Percentiles rank a stretch among this genome's conserved stretches.
Evolutionary conservation across 2,113 vertebrate genomes (phyloP).

Genomic region (Heptranchias perlo): DNA sequence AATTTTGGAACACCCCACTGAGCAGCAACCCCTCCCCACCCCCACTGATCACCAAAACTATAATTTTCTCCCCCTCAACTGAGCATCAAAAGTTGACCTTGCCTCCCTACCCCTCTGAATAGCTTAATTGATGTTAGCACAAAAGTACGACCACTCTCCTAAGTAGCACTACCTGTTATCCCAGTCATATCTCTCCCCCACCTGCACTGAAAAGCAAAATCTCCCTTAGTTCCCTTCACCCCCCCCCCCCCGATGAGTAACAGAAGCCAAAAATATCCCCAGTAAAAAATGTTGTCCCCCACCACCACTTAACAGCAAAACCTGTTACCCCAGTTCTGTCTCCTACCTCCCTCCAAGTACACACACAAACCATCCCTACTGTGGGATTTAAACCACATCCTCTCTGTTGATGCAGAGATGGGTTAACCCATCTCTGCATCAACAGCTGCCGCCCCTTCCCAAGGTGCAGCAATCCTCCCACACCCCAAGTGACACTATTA

Average conservation of each 20-base stretch:
- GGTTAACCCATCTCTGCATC: background rate
- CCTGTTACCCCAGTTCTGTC: background rate
- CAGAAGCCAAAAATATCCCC: background rate
- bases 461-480: too few relatives aligned
- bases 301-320: background rate
- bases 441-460: background rate
- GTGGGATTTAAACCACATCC: background rate
- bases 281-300: background rate
- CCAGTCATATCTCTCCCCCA: background rate
- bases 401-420: too few relatives aligned
- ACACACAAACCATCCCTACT: background rate
- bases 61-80: background rate
- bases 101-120: background rate
- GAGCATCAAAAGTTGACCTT: background rate
- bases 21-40: background rate
- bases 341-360: background rate
- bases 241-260: background rate
- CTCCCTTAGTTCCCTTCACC: background rate
- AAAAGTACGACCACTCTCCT: background rate
- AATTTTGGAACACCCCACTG: background rate
- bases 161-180: background rate
- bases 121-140: background rate
- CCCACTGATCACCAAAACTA: background rate
- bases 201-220: background rate
- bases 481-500: background rate